Conservation (phyloP, 2,888 invertebrate genomes). For the Heliconius ethilla region DNA sequence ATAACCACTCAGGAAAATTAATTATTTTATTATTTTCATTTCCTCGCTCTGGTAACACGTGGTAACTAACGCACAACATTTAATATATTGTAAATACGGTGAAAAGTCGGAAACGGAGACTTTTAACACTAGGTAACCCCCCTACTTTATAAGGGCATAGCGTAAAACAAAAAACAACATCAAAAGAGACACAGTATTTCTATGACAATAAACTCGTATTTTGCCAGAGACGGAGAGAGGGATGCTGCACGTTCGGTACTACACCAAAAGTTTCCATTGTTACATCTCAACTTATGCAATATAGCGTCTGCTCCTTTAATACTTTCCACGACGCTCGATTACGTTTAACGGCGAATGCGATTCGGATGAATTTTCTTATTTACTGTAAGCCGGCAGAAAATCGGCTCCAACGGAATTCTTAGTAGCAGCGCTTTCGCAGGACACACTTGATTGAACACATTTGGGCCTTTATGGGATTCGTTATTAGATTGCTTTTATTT, state of each 20-base stretch:
- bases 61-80: no score
- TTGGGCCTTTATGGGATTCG: constrained; percentile 52
- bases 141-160: no score
- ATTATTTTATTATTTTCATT: no score
- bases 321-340: constrained; percentile 80
- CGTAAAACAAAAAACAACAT: no score
- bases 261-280: constrained; percentile 78
- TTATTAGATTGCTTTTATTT: constrained; percentile 50
- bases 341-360: constrained; percentile 73
- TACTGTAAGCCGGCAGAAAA: constrained; percentile 75
- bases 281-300: constrained; percentile 81
- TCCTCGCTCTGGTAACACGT: no score
- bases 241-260: constrained; percentile 75
- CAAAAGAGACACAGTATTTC: constrained; percentile 56
- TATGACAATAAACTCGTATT: constrained; percentile 65
- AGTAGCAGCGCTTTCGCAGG: constrained; percentile 69
- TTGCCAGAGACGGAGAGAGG: constrained; percentile 57
- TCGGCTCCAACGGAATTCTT: constrained; percentile 62
- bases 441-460: constrained; percentile 66
- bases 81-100: no score
- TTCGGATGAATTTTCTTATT: constrained; percentile 79
- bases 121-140: no score
- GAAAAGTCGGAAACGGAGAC: no score
- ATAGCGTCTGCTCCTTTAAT: constrained; percentile 79
- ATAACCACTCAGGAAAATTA: no score